Percentiles rank a stretch among this genome's conserved stretches.
Evolutionary conservation across 2,888 invertebrate genomes (phyloP).

Genomic region (Callinectes sapidus): DNA sequence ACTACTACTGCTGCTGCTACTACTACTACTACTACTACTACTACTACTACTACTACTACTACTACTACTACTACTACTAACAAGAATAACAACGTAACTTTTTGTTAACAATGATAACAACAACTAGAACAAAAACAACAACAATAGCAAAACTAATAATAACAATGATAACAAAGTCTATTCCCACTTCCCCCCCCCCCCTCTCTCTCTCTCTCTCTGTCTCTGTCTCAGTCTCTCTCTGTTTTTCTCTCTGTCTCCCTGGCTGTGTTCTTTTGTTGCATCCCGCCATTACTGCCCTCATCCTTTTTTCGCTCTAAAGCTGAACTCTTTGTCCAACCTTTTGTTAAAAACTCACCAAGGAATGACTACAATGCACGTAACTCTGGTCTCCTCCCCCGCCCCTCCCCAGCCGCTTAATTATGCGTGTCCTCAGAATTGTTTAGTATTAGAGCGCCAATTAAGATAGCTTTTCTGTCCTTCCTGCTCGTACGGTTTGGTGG

Average conservation of each 20-base stretch:
- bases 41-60: not conserved
- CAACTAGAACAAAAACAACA: not conserved
- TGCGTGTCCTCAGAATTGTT: not conserved
- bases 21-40: not conserved
- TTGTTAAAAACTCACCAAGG: not conserved
- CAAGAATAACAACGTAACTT: not conserved
- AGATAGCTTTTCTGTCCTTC: not conserved
- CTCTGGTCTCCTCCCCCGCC: not conserved
- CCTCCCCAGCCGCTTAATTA: not conserved
- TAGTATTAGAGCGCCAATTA: not conserved
- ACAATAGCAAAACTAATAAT: not conserved
- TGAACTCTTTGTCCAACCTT: not conserved
- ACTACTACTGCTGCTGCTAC: not conserved
- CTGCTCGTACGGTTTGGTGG: not conserved
- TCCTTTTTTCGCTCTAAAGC: not conserved
- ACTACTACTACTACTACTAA: constrained; percentile 8
- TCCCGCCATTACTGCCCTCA: not conserved
- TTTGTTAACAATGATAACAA: not conserved
- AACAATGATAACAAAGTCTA: not conserved
- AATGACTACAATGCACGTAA: not conserved
- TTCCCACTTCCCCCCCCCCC: not conserved
- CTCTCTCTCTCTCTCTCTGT: not conserved
- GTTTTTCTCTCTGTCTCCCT: constrained; percentile 25
- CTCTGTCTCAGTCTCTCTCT: constrained; percentile 25
- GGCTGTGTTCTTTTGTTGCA: not conserved